A percentile compares a stretch with the other conserved stretches of the same genome.
phyloP scores from a whole-genome alignment of 2,113 vertebrate genomes.

The Daboia siamensis region DNA sequence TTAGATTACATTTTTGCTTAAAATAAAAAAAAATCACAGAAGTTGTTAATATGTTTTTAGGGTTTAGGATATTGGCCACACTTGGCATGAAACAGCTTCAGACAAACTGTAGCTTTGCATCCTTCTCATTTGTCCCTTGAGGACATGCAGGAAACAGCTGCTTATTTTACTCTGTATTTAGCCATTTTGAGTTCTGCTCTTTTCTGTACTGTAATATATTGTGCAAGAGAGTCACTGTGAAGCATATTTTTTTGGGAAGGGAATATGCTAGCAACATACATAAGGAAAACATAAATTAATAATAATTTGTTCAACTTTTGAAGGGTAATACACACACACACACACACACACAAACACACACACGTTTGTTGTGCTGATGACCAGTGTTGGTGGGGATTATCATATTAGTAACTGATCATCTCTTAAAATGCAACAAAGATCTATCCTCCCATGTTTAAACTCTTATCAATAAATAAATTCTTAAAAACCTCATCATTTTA shows the following conservation, averaged over 20 bases:
- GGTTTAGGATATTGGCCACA: not conserved
- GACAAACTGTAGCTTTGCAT: not conserved
- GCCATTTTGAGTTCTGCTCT: not conserved
- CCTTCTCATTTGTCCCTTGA: not conserved
- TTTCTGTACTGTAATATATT: not conserved
- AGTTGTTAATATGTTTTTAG: not conserved
- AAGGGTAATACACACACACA: not conserved
- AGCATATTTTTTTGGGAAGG: not conserved
- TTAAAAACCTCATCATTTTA: not conserved
- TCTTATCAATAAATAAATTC: not conserved
- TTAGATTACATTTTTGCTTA: not conserved
- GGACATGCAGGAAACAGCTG: constrained; percentile 21
- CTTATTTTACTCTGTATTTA: not conserved
- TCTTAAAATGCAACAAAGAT: not conserved
- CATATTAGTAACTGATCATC: not conserved
- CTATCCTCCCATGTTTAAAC: not conserved
- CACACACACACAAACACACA: too few species aligned
- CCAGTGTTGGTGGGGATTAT: not conserved
- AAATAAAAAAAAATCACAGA: not conserved
- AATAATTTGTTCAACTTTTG: not conserved
- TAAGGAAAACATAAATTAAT: not conserved
- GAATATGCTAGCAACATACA: not conserved
- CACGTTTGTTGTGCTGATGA: not conserved
- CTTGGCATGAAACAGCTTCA: not conserved
- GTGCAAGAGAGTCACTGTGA: not conserved